Base-by-base conservation (phyloP, 2,888 invertebrate species). In the Kuschelorhynchus macadamiae region DNA sequence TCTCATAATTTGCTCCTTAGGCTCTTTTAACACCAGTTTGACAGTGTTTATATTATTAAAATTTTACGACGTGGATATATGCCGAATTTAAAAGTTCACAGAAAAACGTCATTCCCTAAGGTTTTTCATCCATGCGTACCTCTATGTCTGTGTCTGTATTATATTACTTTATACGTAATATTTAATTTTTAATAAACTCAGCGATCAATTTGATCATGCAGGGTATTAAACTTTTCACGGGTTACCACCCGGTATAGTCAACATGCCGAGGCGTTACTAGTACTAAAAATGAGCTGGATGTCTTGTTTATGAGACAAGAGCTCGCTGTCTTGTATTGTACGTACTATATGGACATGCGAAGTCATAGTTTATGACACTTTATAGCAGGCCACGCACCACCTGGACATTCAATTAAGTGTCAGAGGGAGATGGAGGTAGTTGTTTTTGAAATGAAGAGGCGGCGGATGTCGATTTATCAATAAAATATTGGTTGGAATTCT, bases 271-370 rank as follows among this genome's bases (percentile, higher is more conserved):
- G 66, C 66, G 66, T 66, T 65, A 36, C 44, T 57, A 65, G 57
- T 52, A 65, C 64, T 65, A 65, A 66, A 66, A 66, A 60, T 66
- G 46, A 53, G 60, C 61, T 44, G 67, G 77, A 78, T 76, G 77
- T 78, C 78, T 79, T 78, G 77, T 79, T 79, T 79, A 79, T 74
- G 79, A 71, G 79, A 79, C 79, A 75, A 71, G 69, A 63, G 55
- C 69, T 60, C 67, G 65, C 74, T 76, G 78, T 77, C 77, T 79
- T 78, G 77, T 78, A 77, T 78, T 76, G 76, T 74, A 75, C 75
- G 74, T 78, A 78, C 75, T 75, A 77, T 78, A 79, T 76, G 77
- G 70, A 78, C 77, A 78, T 77, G 79, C 79, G 65, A 79, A 77
- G 78, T 75, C 77, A 76, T 78, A 77, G 76, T 75, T 79, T 79